Evolutionary conservation across 2,888 invertebrate genomes (phyloP).

Genomic region (Tholera decimalis): DNA sequence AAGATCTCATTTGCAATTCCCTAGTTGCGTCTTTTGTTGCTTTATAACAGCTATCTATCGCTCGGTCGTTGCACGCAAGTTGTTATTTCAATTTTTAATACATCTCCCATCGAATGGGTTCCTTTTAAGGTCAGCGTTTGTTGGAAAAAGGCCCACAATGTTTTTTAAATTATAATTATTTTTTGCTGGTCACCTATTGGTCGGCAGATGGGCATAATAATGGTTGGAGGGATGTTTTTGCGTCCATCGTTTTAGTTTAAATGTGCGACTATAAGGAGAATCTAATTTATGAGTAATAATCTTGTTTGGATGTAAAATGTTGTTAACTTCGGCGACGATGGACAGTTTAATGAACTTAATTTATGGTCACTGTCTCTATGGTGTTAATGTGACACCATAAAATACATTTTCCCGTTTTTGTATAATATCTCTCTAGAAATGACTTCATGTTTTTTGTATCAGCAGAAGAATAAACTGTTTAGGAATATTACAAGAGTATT

Average conservation of each 20-base stretch:
- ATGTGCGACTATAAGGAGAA: conserved; percentile 49
- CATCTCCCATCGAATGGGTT: conserved; percentile 82
- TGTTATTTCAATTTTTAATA: conserved; percentile 88
- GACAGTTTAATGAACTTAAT: conserved; percentile 33
- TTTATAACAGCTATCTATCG: conserved; percentile 79
- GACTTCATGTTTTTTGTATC: not conserved
- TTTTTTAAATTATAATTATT: conserved; percentile 78
- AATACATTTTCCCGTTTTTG: not conserved
- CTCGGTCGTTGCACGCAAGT: conserved; percentile 84
- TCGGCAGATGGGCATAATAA: conserved; percentile 75
- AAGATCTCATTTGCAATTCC: conserved; percentile 86
- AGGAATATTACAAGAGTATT: not conserved
- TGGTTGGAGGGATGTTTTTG: conserved; percentile 56
- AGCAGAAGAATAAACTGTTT: not conserved
- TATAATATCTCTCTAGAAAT: not conserved
- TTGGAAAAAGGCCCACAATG: conserved; percentile 73
- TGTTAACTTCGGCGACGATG: conserved; percentile 10
- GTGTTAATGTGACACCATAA: conserved; percentile 33
- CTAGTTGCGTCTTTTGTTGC: conserved; percentile 73
- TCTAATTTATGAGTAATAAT: conserved; percentile 64
- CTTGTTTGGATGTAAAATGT: conserved; percentile 14
- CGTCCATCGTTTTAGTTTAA: conserved; percentile 48
- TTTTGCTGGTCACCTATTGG: conserved; percentile 78
- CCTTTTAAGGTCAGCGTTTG: conserved; percentile 84
- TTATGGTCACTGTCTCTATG: conserved; percentile 6